Base-by-base conservation (phyloP, 2,113 vertebrate species). In the Calidris pygmaea region DNA sequence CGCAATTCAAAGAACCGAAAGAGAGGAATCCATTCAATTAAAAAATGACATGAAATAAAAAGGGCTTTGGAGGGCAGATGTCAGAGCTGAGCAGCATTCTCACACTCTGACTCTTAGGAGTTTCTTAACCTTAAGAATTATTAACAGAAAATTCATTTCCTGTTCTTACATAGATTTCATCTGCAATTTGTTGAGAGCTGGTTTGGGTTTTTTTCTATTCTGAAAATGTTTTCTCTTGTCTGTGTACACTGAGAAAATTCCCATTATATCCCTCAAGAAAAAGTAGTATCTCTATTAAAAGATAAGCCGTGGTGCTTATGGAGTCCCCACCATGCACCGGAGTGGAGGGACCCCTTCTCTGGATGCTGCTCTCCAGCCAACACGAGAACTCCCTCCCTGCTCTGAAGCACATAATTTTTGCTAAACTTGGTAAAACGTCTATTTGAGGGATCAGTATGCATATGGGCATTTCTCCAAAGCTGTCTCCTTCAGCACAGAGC, bases 91-190 rank as follows among this genome's bases (percentile, higher is more conserved):
- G 56, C 66, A 93, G 30, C 6, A 2, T 89, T 84, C 87, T 86
- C 48, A 39, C 26, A 45, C 30, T 74, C 74, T 53, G 17, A 24
- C 48, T 89, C 41, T 41, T 19, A 84, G 45, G 41, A 84, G 3
- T 83, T 91, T 55, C 41, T 73, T 86, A 74, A 85, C 37, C 50
- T 59, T 45, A 82, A 91, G 63, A 29, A 59, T 89, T 96, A 77
- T 66, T 79, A 94, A 81, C 68, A 77, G 76, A 93, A 97, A 96
- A 91, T 67, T 86, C 2, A 94, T 96, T 87, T 97, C 85, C 94
- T 94, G 7, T 88, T 97, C 66, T 82, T 68, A 76, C 41, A 92
- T 20, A 91, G 62, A 87, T 95, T 96, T 96, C 85, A 93, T 90
- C 66, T 56, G 35, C 66, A 60, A 77, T 68, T 90, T 84, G 43